phyloP scores from a whole-genome alignment of 2,113 vertebrate species.

The Phyllostomus discolor region DNA sequence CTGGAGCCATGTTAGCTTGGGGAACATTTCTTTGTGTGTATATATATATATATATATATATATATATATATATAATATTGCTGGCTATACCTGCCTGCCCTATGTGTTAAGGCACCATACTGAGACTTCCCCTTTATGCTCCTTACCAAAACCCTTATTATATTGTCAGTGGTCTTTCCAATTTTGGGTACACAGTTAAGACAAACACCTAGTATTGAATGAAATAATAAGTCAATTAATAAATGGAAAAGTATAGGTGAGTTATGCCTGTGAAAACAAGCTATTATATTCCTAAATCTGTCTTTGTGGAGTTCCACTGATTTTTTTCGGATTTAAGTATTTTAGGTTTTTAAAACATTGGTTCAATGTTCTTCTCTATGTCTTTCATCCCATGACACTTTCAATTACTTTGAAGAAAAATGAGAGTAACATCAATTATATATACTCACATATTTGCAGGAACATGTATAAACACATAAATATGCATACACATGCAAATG shows the following conservation, averaged over 20 bases:
- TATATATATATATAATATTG: not conserved
- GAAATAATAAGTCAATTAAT: not conserved
- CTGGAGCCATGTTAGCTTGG: not conserved
- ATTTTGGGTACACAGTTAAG: not conserved
- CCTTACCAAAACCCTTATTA: not conserved
- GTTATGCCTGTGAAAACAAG: not conserved
- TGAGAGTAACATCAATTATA: not conserved
- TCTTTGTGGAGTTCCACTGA: not conserved
- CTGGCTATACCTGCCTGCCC: not conserved
- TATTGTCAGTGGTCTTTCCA: not conserved
- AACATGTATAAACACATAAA: not conserved
- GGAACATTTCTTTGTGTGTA: not conserved
- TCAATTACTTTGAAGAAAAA: not conserved
- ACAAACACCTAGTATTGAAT: not conserved
- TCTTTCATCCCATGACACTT: not conserved
- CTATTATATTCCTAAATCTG: not conserved
- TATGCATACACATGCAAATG: not conserved
- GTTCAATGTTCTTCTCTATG: not conserved
- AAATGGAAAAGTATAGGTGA: not conserved
- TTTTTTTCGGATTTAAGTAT: not conserved
- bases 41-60: not conserved
- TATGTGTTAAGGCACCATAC: not conserved
- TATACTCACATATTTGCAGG: not conserved
- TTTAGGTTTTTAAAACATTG: not conserved
- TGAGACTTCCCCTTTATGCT: not conserved